Evolutionary conservation across 2,113 vertebrate species (phyloP).

Genomic region (Oxyruncus cristatus): DNA sequence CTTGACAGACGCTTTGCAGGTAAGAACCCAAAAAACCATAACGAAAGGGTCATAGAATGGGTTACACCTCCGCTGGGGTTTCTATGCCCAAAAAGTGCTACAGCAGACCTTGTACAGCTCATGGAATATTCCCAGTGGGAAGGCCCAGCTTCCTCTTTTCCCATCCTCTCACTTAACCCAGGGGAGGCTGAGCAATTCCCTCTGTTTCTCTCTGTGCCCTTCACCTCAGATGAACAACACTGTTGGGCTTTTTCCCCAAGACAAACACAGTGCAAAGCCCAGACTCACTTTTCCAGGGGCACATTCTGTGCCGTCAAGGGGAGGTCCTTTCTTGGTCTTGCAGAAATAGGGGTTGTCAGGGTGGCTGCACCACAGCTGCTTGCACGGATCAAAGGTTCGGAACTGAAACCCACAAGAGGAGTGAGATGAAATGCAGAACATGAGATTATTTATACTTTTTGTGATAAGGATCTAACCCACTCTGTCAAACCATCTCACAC

Average conservation of each 20-base stretch:
- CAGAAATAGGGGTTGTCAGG: slow-evolving; percentile 98
- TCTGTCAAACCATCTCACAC: not conserved
- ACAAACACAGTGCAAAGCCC: not conserved
- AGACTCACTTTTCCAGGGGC: slow-evolving; percentile 87
- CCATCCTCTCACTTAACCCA: not conserved
- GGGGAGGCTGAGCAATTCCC: not conserved
- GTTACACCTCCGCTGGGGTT: not conserved
- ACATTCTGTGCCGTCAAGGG: slow-evolving; percentile 94
- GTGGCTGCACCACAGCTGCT: slow-evolving; percentile 98
- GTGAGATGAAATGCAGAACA: not conserved
- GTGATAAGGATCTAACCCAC: not conserved
- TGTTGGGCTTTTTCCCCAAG: rapidly evolving
- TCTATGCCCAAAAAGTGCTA: not conserved
- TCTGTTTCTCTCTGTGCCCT: not conserved
- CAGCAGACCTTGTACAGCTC: rapidly evolving
- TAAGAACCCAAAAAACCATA: not conserved
- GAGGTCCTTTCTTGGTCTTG: slow-evolving; percentile 98
- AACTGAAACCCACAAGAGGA: slow-evolving; percentile 76
- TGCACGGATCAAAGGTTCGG: slow-evolving; percentile 95
- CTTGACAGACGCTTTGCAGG: not conserved
- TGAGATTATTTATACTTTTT: not conserved
- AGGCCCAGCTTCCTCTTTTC: not conserved
- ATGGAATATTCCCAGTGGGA: rapidly evolving
- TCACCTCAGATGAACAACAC: not conserved
- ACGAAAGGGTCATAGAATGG: not conserved